These are phyloP conservation scores for Epistrophe grossulariae DNA, from an alignment of 2,888 invertebrate genomes.

Conservation along the genomic window DNA sequence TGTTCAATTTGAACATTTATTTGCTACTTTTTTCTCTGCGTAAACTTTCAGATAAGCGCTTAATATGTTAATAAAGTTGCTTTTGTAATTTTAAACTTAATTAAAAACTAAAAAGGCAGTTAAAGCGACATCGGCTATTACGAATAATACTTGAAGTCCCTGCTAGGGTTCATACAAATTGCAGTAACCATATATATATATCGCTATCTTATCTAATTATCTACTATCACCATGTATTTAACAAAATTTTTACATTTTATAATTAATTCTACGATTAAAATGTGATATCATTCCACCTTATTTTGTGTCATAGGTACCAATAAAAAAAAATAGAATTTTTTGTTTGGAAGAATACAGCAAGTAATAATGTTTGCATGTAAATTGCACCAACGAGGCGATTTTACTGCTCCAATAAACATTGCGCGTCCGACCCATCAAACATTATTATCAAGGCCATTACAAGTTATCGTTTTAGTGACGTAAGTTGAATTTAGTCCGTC, in stretches of 20 bases:
- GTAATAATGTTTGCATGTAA: conserved; percentile 10
- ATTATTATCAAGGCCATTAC: background rate
- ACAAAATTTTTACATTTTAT: conserved; percentile 7
- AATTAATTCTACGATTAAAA: background rate
- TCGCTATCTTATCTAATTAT: background rate
- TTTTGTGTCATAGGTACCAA: background rate
- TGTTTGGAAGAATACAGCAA: background rate
- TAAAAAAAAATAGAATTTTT: conserved; percentile 6
- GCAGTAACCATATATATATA: too few species aligned
- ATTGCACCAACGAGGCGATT: conserved; percentile 9
- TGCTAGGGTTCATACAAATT: too few species aligned
- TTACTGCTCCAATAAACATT: background rate
- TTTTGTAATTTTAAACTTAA: too few species aligned
- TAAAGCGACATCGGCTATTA: too few species aligned
- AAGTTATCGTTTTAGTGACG: background rate
- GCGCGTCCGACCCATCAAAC: too few species aligned
- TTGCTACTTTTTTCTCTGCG: too few species aligned
- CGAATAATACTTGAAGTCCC: too few species aligned
- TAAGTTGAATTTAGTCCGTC: background rate
- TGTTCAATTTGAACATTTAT: too few species aligned
- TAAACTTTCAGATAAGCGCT: too few species aligned
- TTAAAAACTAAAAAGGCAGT: too few species aligned
- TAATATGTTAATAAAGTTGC: too few species aligned
- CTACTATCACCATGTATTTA: background rate
- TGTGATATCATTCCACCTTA: background rate